These are phyloP conservation scores for Tetranychus cinnabarinus DNA, from an alignment of 1,140 invertebrate species.

Conservation along the genomic window DNA sequence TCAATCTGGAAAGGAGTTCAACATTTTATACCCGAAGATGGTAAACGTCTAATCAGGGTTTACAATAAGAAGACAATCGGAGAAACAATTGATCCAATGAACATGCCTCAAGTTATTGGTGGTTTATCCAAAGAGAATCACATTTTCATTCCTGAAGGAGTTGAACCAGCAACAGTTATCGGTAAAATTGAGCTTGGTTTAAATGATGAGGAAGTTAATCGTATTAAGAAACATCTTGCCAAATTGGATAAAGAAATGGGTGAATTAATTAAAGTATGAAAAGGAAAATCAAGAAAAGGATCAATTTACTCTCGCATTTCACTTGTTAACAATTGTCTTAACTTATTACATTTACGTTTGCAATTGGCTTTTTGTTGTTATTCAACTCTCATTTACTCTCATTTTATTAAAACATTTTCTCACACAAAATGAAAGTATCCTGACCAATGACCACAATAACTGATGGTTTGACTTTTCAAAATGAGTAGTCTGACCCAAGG, in stretches of 20 bases:
- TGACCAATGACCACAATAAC: too few species aligned
- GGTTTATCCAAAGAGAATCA: not conserved
- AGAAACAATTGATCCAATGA: not conserved
- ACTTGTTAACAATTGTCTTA: too few species aligned
- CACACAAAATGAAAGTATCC: too few species aligned
- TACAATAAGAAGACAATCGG: not conserved
- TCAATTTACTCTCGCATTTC: too few species aligned
- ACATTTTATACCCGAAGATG: conserved; percentile 1
- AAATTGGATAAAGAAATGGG: not conserved
- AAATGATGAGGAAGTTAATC: not conserved
- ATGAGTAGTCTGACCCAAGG: too few species aligned
- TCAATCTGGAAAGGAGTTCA: not conserved
- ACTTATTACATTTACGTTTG: too few species aligned
- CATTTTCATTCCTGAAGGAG: not conserved
- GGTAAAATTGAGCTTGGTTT: not conserved
- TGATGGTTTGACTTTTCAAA: too few species aligned
- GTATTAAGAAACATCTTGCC: not conserved
- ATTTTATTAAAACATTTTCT: too few species aligned
- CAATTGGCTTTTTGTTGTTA: too few species aligned
- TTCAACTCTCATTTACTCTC: too few species aligned
- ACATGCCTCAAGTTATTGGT: not conserved
- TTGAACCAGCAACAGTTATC: not conserved
- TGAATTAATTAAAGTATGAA: not conserved
- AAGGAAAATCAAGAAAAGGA: too few species aligned
- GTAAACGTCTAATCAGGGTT: not conserved